A percentile compares a stretch with the other conserved stretches of the same genome.
Evolutionary conservation across 2,797 vertebrate genomes (phyloP).

Genomic region (Mareca penelope): DNA sequence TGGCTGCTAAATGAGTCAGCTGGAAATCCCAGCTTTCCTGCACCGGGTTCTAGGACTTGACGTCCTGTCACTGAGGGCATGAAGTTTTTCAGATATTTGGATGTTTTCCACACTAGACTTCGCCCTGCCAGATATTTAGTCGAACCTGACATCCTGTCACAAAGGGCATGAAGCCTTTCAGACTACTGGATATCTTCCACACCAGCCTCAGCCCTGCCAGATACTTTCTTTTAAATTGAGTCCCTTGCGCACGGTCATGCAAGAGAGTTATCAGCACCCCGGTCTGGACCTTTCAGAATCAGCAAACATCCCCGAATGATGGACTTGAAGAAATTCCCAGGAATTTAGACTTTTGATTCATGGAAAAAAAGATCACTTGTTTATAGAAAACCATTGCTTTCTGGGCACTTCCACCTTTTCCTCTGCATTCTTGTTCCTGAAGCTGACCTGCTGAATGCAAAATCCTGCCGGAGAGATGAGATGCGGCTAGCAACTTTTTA

Average conservation of each 20-base stretch:
- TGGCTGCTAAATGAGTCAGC: slow-evolving; percentile 10
- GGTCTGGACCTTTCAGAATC: slow-evolving; percentile 55
- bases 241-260: slow-evolving; percentile 46
- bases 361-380: neutral
- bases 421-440: neutral
- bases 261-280: slow-evolving; percentile 44
- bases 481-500: neutral
- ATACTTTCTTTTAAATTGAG: slow-evolving; percentile 68
- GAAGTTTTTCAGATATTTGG: slow-evolving; percentile 60
- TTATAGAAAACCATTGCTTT: slow-evolving; percentile 2
- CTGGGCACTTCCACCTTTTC: neutral
- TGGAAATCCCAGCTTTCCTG: neutral
- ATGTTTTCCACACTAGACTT: slow-evolving; percentile 62
- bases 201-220: slow-evolving; percentile 56
- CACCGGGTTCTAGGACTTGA: slow-evolving; percentile 45
- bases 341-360: slow-evolving; percentile 35
- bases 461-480: neutral
- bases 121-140: slow-evolving; percentile 59
- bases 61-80: slow-evolving; percentile 26
- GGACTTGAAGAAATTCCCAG: slow-evolving; percentile 53
- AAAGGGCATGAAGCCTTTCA: slow-evolving; percentile 69
- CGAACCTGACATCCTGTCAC: slow-evolving; percentile 69
- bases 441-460: neutral
- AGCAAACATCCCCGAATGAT: slow-evolving; percentile 24
- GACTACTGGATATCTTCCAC: slow-evolving; percentile 66